Percentiles rank a stretch among this genome's conserved stretches.
Conservation (phyloP, 1,140 invertebrate genomes). For the Ladona fulva region DNA sequence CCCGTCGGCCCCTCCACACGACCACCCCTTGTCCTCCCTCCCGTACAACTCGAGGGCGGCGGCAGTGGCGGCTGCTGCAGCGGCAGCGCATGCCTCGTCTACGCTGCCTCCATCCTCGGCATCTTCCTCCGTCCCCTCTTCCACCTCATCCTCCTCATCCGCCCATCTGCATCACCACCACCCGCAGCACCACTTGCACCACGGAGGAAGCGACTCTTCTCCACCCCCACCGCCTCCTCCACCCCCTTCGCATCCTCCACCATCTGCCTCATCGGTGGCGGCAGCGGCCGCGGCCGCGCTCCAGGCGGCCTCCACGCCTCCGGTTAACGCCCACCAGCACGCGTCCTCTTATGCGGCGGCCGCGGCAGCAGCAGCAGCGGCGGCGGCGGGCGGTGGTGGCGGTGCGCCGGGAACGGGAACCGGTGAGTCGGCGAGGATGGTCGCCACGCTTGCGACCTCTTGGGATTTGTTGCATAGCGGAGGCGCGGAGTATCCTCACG, state of each 20-base stretch:
- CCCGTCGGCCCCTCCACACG: conserved; percentile 54
- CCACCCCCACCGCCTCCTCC: background rate
- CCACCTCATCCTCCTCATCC: background rate
- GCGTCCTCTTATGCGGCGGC: conserved; percentile 19
- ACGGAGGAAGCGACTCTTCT: background rate
- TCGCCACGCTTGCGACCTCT: too few species aligned
- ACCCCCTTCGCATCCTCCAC: conserved; percentile 27
- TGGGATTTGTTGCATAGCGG: too few species aligned
- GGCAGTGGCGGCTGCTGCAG: conserved; percentile 40
- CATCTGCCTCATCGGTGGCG: conserved; percentile 34
- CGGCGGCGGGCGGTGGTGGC: conserved; percentile 13
- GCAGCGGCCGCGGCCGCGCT: conserved; percentile 17
- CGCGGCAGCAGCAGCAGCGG: conserved; percentile 21
- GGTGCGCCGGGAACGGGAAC: background rate
- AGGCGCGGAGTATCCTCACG: too few species aligned
- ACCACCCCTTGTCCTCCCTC: conserved; percentile 42
- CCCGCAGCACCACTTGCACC: background rate
- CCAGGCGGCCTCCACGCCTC: conserved; percentile 19
- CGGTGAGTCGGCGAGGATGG: background rate
- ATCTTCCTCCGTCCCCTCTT: background rate
- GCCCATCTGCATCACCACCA: background rate
- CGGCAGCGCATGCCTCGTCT: conserved; percentile 35
- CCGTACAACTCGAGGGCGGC: conserved; percentile 44
- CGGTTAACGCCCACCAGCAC: conserved; percentile 16
- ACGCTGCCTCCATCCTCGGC: conserved; percentile 21